Evolutionary conservation across 2,113 vertebrate genomes (phyloP), one percentile per base, ranked within the genome.

Genomic region (Picathartes gymnocephalus): DNA sequence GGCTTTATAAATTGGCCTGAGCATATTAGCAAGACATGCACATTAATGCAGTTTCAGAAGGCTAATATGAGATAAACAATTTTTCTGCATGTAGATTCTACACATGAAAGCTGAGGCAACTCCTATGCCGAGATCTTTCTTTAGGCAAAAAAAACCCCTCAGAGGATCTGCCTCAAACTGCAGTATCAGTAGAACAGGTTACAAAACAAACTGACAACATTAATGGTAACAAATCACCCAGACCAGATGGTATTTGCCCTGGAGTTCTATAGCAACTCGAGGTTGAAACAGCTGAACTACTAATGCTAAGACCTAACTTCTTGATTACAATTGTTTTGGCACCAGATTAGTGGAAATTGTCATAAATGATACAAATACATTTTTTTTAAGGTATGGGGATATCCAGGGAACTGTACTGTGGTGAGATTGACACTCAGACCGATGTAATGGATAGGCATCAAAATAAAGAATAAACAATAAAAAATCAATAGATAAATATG

Each of bases 181-280:
- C 65, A 81, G 25, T 13, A 83, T 92, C 76, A 83, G 76, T 73
- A 53, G n/a, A 86, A 65, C 25, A 77, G 45, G 50, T 82, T 88
- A 88, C n/a, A 88, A 90, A 92, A 64, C 15, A 65, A 91, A 70
- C 20, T 13, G 51, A 91, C 54, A 77, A 91, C 79, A 72, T 48
- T 42, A 81, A 87, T 24, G 61, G 84, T 20, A 94, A 66, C 61
- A 64, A 72, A 69, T 66, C 62, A 91, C 65, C 31, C 57, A 53
- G 61, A 64, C 25, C 66, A 93, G 73, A 74, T 48, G 48, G 53
- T 57, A 79, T 79, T 79, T 60, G 31, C 44, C 40, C 57, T 45
- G 61, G 60, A 90, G 66, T 90, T 94, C 85, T 72, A 80, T 2
- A 87, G 78, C 84, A 93, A 56, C 45, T 65, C 0, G 0, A 82